Conservation (phyloP, 2,113 vertebrate species). For the Cyprinodon variegatus region DNA sequence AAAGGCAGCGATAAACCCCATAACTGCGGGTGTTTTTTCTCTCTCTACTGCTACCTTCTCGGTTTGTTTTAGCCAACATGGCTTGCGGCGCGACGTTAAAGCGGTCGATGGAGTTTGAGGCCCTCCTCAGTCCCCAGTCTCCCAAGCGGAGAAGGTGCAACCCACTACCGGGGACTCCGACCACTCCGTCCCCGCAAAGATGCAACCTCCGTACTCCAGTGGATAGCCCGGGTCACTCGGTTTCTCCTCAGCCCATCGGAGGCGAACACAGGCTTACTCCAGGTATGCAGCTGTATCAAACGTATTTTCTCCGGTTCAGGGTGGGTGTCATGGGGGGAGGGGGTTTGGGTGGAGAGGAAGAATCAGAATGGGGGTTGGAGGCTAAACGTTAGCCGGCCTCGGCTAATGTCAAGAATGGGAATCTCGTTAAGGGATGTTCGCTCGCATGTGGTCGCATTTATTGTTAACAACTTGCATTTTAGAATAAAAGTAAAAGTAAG, state of each 20-base stretch:
- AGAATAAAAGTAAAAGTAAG: neutral
- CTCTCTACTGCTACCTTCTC: neutral
- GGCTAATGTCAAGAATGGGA: constrained; percentile 42
- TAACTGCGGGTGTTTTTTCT: constrained; percentile 26
- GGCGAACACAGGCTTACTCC: constrained; percentile 84
- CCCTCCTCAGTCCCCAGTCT: constrained; percentile 89
- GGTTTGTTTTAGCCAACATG: constrained; percentile 74
- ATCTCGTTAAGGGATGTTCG: constrained; percentile 29
- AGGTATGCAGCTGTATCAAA: constrained; percentile 64
- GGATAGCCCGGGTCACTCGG: constrained; percentile 78
- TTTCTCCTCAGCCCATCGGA: constrained; percentile 72
- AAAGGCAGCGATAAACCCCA: constrained; percentile 13
- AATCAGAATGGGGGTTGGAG: constrained; percentile 69
- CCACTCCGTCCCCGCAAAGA: constrained; percentile 83
- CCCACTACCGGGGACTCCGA: constrained; percentile 84
- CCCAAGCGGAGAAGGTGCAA: constrained; percentile 90
- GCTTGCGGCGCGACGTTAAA: constrained; percentile 91
- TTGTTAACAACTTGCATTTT: neutral
- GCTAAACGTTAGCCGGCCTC: constrained; percentile 53
- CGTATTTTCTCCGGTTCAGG: constrained; percentile 50
- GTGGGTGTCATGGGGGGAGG: constrained; percentile 75
- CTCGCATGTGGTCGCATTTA: neutral
- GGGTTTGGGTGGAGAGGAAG: constrained; percentile 76
- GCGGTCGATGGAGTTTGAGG: constrained; percentile 91
- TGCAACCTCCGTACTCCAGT: constrained; percentile 82